Percentiles rank a stretch among this genome's conserved stretches.
phyloP scores from a whole-genome alignment of 2,888 invertebrate genomes.

The Didymodactylos carnosus region DNA sequence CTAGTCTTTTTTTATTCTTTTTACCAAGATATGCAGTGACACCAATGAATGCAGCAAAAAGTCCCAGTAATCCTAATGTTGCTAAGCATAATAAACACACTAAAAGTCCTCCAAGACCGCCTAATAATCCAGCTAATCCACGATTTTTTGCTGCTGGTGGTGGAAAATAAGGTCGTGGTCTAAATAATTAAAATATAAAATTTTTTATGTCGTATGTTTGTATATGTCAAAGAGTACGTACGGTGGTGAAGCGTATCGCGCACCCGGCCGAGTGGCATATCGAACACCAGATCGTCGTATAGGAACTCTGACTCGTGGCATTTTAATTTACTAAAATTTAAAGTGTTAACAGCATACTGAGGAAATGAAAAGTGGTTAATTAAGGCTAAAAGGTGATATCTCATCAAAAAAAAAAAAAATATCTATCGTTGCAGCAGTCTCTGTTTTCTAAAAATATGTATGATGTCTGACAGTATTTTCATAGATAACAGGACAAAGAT shows the following conservation, averaged over 20 bases:
- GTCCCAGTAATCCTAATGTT: not conserved
- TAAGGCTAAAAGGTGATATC: too few species aligned
- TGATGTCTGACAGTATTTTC: too few species aligned
- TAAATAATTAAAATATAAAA: not conserved
- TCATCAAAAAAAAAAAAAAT: too few species aligned
- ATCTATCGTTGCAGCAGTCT: too few species aligned
- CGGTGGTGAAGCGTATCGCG: not conserved
- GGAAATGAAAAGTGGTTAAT: too few species aligned
- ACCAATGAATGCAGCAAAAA: not conserved
- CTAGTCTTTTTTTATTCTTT: not conserved
- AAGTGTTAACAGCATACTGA: too few species aligned
- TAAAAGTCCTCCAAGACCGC: not conserved
- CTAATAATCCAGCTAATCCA: not conserved
- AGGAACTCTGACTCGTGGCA: not conserved
- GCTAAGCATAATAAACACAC: not conserved
- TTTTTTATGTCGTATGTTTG: not conserved
- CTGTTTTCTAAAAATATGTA: too few species aligned
- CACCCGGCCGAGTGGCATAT: not conserved
- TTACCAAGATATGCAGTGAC: not conserved
- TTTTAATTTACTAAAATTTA: not conserved
- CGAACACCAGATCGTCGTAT: not conserved
- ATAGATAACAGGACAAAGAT: too few species aligned
- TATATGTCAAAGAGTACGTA: not conserved
- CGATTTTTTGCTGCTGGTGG: not conserved
- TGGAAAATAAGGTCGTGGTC: too few species aligned